Conservation (phyloP, 2,888 invertebrate species). For the Apotomis capreana region DNA sequence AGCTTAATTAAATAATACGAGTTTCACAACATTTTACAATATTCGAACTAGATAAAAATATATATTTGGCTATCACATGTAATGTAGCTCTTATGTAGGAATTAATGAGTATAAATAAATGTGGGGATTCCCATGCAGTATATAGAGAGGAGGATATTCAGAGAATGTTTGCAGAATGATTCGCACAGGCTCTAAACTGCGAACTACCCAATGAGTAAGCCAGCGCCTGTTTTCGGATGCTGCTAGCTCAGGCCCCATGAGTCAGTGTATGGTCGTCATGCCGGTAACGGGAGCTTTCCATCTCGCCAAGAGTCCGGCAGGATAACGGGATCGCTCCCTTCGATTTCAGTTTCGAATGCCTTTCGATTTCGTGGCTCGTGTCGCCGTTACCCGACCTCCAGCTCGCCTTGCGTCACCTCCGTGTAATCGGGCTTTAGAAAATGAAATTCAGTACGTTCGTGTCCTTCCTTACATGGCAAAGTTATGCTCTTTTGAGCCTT, state of each 20-base stretch:
- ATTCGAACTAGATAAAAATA: too few relatives aligned
- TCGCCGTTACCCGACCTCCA: conserved; percentile 72
- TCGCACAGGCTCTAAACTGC: background rate
- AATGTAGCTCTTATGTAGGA: too few relatives aligned
- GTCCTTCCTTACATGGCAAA: conserved; percentile 75
- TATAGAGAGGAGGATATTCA: background rate
- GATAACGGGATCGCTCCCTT: conserved; percentile 81
- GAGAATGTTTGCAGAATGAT: background rate
- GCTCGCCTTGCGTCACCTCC: conserved; percentile 70
- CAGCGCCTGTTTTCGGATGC: background rate
- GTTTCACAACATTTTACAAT: too few relatives aligned
- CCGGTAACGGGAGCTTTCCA: conserved; percentile 79
- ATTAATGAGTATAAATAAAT: too few relatives aligned
- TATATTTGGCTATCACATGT: too few relatives aligned
- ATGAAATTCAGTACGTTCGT: conserved; percentile 77
- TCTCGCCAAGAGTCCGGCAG: conserved; percentile 68
- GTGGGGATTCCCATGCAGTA: background rate
- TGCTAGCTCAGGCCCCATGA: conserved; percentile 41
- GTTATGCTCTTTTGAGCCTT: conserved; percentile 66
- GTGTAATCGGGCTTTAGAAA: conserved; percentile 81
- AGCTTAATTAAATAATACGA: too few relatives aligned
- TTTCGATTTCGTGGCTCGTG: conserved; percentile 78
- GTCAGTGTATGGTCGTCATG: conserved; percentile 62
- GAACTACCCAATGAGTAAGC: background rate
- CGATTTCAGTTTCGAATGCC: conserved; percentile 78